These are phyloP conservation scores for Micrasema longulum DNA, from an alignment of 1,140 invertebrate species.

Conservation along the genomic window DNA sequence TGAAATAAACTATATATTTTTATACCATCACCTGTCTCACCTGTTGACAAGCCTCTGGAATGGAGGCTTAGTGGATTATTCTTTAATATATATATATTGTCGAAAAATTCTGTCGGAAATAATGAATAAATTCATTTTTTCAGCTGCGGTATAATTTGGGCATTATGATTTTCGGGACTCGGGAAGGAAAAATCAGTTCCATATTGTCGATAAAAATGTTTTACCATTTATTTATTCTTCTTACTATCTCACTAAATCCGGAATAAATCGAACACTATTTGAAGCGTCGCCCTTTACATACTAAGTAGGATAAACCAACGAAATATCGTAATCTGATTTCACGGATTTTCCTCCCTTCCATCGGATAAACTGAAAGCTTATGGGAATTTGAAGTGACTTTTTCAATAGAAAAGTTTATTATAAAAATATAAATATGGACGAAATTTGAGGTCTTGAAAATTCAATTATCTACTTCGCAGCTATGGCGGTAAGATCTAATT, in stretches of 20 bases:
- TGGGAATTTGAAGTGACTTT: conserved; percentile 37
- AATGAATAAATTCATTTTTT: too few species aligned
- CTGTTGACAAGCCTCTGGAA: too few species aligned
- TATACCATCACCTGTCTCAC: too few species aligned
- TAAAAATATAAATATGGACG: conserved; percentile 20
- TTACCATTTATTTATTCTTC: conserved; percentile 36
- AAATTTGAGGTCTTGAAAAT: too few species aligned
- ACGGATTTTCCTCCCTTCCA: conserved; percentile 14
- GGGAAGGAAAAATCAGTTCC: conserved; percentile 17
- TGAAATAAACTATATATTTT: too few species aligned
- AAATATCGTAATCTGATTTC: conserved; percentile 39
- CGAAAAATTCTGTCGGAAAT: too few species aligned
- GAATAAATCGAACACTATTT: conserved; percentile 42
- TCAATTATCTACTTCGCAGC: too few species aligned
- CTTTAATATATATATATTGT: too few species aligned
- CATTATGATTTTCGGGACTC: conserved; percentile 4
- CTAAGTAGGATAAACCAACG: conserved; percentile 32
- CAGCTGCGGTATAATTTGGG: conserved; percentile 10
- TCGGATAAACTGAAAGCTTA: conserved; percentile 37
- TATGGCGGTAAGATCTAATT: too few species aligned
- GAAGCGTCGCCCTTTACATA: conserved; percentile 26
- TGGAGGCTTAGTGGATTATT: too few species aligned
- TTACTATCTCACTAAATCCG: conserved; percentile 17
- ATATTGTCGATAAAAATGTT: conserved; percentile 37
- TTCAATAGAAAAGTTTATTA: conserved; percentile 32